Base-by-base conservation (phyloP, 2,797 vertebrate genomes). In the Chelmon rostratus region DNA sequence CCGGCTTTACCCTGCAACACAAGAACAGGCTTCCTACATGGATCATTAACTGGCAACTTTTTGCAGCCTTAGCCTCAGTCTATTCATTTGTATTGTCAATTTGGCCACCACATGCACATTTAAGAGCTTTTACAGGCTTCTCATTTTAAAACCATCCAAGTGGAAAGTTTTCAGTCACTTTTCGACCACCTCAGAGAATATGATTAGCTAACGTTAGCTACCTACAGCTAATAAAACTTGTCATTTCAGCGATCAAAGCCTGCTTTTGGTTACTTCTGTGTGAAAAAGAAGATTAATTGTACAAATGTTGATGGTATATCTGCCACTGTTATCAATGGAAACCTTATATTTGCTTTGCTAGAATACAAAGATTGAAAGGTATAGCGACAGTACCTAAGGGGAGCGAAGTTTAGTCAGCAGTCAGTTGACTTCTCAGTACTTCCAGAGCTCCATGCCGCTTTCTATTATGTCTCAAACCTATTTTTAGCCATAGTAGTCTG, bases 381-480 rank as follows among this genome's bases (percentile, higher is more conserved):
- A 2, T 2, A 50, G 16, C 10, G 21, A n/a, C 33, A 37, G 56
- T 6, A 6, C 21, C 19, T 21, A 53, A 33, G 21, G 12, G 12
- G 19, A 7, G 3, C 0, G 6, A 19, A 37, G 37, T 40, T 40
- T 40, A 44, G 46, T 21, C 42, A 62, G 25, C n/a, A 16, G n/a
- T 8, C 18, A 33, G 50, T 0, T 38, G 13, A 74, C 42, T 68
- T 21, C 28, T 44, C 23, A 53, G 8, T 35, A 15, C 59, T 50
- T 81, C 5, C 23, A 19, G 12, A 35, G 33, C 52, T 64, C 25
- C 6, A 38, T 31, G 31, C 4, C 5, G 23, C 40, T 63, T 23
- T 56, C 12, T 49, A 18, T 76, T 62, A 12, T n/a, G 28, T 79
- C 70, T 73, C 4, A 76, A 76, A 58, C 18, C 68, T 42, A 40